Conservation (phyloP, 2,797 vertebrate species). For the Novumbra hubbsi region DNA sequence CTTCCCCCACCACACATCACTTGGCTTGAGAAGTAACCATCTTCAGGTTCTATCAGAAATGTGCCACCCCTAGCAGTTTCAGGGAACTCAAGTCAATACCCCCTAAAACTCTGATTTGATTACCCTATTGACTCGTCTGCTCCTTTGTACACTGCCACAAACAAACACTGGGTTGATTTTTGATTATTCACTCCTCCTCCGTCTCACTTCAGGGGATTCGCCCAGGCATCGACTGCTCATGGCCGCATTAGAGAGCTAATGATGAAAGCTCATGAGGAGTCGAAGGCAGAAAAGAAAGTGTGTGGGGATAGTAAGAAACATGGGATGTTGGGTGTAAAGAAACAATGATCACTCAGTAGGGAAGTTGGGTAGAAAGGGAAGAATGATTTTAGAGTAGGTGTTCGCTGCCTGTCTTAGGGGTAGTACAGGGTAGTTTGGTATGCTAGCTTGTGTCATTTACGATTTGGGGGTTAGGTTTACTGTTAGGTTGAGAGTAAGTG, state of each 20-base stretch:
- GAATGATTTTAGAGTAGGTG: no score
- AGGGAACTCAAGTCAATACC: constrained; percentile 35
- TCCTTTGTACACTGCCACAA: constrained; percentile 41
- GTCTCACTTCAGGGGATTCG: constrained; percentile 19
- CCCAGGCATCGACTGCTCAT: constrained; percentile 15
- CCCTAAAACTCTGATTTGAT: constrained; percentile 69
- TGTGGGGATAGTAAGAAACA: not conserved
- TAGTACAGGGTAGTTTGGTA: no score
- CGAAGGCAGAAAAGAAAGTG: constrained; percentile 22
- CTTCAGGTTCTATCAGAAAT: constrained; percentile 45
- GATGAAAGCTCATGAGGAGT: constrained; percentile 50
- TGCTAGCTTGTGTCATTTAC: no score
- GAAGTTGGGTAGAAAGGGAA: no score
- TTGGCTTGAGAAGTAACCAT: constrained; percentile 38
- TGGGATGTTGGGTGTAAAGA: no score
- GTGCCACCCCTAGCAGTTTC: constrained; percentile 41
- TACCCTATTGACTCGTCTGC: constrained; percentile 61
- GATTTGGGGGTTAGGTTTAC: not conserved
- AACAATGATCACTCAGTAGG: no score
- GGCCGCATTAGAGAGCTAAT: constrained; percentile 43
- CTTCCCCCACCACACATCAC: constrained; percentile 31
- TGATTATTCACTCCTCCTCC: constrained; percentile 36
- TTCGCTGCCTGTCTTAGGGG: no score
- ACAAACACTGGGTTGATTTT: constrained; percentile 47
- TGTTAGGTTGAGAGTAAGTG: not conserved